Evolutionary conservation across 2,888 invertebrate species (phyloP).

Genomic region (Hirudinaria manillensis): DNA sequence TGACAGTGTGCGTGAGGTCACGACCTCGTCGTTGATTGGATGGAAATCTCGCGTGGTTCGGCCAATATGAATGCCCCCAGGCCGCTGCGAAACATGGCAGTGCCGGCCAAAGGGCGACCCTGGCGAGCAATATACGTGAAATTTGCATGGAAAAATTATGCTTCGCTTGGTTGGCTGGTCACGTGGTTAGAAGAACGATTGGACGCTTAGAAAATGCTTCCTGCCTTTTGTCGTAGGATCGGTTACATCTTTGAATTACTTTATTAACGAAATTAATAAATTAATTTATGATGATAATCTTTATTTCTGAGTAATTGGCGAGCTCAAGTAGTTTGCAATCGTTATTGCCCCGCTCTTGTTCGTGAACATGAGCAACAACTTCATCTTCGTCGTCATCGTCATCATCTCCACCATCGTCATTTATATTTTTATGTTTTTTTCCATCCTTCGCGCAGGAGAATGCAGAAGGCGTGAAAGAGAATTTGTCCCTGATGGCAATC

Average conservation of each 20-base stretch:
- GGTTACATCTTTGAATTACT: too few relatives aligned
- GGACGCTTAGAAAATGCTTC: background rate
- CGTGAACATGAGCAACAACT: constrained; percentile 17
- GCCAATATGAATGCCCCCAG: constrained; percentile 16
- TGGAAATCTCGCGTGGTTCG: constrained; percentile 15
- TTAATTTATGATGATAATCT: background rate
- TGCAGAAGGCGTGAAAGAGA: constrained; percentile 13
- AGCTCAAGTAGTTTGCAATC: too few relatives aligned
- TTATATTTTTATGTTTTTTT: background rate
- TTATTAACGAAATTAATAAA: too few relatives aligned
- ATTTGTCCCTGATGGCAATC: constrained; percentile 13
- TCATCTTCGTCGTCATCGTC: background rate
- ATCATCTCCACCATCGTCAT: constrained; percentile 2
- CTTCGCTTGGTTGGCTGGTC: background rate
- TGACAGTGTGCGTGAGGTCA: constrained; percentile 13
- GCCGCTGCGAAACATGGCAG: constrained; percentile 10
- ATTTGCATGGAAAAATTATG: constrained; percentile 1
- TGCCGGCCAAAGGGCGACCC: background rate
- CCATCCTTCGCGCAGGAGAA: background rate
- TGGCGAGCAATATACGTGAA: constrained; percentile 10
- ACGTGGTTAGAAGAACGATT: background rate
- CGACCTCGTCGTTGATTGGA: constrained; percentile 18
- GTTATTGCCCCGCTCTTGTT: background rate
- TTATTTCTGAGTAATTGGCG: background rate
- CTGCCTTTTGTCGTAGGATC: background rate